phyloP scores from a whole-genome alignment of 2,888 invertebrate species.

The Scaptomyza cyrtandrae region DNA sequence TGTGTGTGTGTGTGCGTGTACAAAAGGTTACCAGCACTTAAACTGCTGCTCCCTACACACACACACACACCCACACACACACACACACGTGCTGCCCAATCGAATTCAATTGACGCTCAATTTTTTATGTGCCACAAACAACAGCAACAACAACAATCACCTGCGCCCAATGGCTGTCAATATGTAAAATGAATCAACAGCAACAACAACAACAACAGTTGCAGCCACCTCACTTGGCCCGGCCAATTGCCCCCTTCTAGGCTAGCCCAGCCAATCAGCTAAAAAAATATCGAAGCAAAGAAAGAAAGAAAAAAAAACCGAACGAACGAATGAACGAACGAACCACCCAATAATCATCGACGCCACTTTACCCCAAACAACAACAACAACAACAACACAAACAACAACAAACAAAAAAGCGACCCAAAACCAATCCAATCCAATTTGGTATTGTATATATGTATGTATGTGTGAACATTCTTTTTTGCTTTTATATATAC shows the following conservation, averaged over 20 bases:
- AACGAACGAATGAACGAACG: conserved; percentile 5
- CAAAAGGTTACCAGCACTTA: conserved; percentile 72
- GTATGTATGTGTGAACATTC: conserved; percentile 28
- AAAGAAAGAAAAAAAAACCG: conserved; percentile 1
- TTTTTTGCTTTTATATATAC: conserved; percentile 17
- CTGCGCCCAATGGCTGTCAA: conserved; percentile 64
- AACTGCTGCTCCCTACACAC: conserved; percentile 65
- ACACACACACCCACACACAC: conserved; percentile 26
- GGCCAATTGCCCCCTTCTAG: background rate
- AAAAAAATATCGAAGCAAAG: conserved; percentile 12
- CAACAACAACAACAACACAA: conserved; percentile 37
- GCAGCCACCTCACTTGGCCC: conserved; percentile 23
- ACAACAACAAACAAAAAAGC: background rate
- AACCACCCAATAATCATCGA: conserved; percentile 66
- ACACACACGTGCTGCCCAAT: conserved; percentile 78
- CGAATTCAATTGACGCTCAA: conserved; percentile 84
- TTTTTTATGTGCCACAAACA: conserved; percentile 69
- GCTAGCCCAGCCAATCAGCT: conserved; percentile 32
- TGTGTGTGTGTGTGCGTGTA: conserved; percentile 48
- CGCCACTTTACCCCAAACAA: conserved; percentile 52
- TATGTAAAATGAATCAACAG: conserved; percentile 55
- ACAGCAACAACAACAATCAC: conserved; percentile 34
- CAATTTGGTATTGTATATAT: conserved; percentile 63
- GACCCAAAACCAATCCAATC: conserved; percentile 74
- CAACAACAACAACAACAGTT: background rate